phyloP scores from a whole-genome alignment of 2,113 vertebrate genomes.

The Echinops telfairi region DNA sequence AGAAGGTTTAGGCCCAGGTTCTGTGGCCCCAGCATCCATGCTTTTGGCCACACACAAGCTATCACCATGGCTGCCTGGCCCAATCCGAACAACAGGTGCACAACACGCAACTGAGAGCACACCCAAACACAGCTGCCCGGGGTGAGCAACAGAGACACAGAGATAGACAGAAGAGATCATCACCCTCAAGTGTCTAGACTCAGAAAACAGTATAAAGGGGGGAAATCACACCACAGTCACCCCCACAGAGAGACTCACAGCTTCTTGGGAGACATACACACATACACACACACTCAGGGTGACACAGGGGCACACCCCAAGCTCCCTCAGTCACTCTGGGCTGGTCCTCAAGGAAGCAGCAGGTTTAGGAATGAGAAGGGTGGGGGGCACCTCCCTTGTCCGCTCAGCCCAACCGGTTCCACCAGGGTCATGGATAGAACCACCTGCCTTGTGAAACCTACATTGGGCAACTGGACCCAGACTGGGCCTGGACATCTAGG shows the following conservation, averaged over 20 bases:
- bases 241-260: not conserved
- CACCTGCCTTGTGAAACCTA: constrained; percentile 72
- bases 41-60: not conserved
- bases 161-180: constrained; percentile 5
- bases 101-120: not conserved
- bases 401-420: constrained; percentile 73
- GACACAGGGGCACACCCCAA: constrained; percentile 10
- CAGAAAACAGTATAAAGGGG: not conserved
- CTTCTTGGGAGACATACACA: not conserved
- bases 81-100: not conserved
- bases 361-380: constrained; percentile 46
- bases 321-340: not conserved
- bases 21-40: not conserved
- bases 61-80: not conserved
- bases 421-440: constrained; percentile 41
- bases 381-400: constrained; percentile 44
- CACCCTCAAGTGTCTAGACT: not conserved
- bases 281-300: constrained; percentile 47
- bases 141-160: not conserved
- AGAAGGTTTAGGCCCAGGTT: constrained; percentile 25
- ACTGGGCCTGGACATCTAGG: not conserved
- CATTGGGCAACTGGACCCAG: constrained; percentile 72
- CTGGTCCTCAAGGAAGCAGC: constrained; percentile 66
- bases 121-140: not conserved
- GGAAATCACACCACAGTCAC: not conserved